A percentile compares a stretch with the other conserved stretches of the same genome.
phyloP scores from a whole-genome alignment of 2,888 invertebrate genomes.

The Pteria penguin region DNA sequence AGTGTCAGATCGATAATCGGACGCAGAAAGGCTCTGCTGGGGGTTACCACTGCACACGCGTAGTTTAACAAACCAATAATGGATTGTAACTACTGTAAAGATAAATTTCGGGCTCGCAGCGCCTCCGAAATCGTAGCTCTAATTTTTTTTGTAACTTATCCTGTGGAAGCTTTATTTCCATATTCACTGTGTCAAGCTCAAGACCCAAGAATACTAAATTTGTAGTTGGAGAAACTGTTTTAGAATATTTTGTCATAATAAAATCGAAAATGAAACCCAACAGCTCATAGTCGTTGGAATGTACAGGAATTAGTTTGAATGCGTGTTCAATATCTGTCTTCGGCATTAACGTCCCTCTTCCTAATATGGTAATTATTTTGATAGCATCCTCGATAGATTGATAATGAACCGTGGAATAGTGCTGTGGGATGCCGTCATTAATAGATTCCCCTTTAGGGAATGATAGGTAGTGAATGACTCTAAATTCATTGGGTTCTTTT shows the following conservation, averaged over 20 bases:
- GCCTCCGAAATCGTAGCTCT: background rate
- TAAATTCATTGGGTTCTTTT: slow-evolving; percentile 4
- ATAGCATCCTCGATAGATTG: slow-evolving; percentile 20
- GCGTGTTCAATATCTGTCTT: slow-evolving; percentile 31
- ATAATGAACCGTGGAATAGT: slow-evolving; percentile 11
- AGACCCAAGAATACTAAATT: background rate
- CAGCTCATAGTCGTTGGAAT: slow-evolving; percentile 3
- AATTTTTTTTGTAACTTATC: background rate
- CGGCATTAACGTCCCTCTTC: background rate
- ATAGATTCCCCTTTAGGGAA: slow-evolving; percentile 21
- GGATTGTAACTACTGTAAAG: slow-evolving; percentile 29
- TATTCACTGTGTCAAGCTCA: background rate
- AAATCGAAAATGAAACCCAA: slow-evolving; percentile 16
- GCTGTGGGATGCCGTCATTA: slow-evolving; percentile 9
- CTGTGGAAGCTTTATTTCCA: background rate
- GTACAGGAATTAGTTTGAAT: slow-evolving; percentile 21
- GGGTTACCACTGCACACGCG: slow-evolving; percentile 31
- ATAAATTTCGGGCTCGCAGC: background rate
- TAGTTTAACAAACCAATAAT: slow-evolving; percentile 40
- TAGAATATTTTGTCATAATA: slow-evolving; percentile 21
- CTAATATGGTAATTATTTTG: background rate
- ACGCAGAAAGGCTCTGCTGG: slow-evolving; percentile 34
- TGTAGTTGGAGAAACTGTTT: background rate
- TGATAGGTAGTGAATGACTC: slow-evolving; percentile 24
- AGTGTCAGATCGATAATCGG: slow-evolving; percentile 30